These are phyloP conservation scores for Marcusenius ussheri DNA, from an alignment of 2,113 vertebrate species.

Conservation along the genomic window DNA sequence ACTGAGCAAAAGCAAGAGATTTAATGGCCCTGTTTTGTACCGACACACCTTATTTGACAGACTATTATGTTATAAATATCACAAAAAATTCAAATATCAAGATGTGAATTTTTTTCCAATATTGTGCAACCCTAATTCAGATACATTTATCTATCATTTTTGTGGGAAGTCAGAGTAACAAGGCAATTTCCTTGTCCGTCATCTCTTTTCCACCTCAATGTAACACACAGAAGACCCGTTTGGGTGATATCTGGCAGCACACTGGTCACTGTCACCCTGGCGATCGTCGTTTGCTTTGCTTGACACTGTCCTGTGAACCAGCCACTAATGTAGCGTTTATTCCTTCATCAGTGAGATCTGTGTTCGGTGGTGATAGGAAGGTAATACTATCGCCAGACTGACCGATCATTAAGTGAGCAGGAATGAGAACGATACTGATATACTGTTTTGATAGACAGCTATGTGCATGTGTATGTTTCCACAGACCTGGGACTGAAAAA, in stretches of 20 bases:
- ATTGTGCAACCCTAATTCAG: constrained; percentile 39
- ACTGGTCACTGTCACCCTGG: not conserved
- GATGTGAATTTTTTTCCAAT: not conserved
- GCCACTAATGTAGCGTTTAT: not conserved
- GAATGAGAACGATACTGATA: not conserved
- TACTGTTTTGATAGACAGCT: not conserved
- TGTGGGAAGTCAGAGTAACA: constrained; percentile 45
- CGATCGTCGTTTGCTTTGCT: not conserved
- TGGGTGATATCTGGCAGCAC: not conserved
- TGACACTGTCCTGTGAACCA: not conserved
- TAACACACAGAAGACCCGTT: not conserved
- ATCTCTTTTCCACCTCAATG: not conserved
- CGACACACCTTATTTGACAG: not conserved
- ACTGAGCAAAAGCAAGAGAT: not conserved
- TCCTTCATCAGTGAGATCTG: not conserved
- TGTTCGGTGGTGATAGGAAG: not conserved
- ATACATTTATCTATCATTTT: constrained; percentile 64
- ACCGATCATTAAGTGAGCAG: not conserved
- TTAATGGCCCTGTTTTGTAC: not conserved
- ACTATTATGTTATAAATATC: not conserved
- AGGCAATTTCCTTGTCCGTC: not conserved
- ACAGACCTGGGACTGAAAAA: not conserved
- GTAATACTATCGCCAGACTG: not conserved
- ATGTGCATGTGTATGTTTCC: not conserved
- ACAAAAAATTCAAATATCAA: not conserved